Evolutionary conservation across 2,797 vertebrate species (phyloP).

Genomic region (Cephalopachus bancanus): DNA sequence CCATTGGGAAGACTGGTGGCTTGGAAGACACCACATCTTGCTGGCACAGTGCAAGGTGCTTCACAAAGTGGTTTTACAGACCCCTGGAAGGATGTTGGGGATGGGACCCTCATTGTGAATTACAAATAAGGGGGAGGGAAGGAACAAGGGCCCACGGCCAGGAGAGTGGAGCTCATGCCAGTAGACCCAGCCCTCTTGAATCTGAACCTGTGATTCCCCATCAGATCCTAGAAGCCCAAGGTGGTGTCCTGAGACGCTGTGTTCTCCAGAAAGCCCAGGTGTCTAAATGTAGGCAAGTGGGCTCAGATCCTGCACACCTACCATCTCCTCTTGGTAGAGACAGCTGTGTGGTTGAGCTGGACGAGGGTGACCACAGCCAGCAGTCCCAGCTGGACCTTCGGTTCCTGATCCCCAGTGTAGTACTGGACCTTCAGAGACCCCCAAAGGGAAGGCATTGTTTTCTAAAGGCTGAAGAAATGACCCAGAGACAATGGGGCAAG

Average conservation of each 20-base stretch:
- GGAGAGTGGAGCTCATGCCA: too few species aligned
- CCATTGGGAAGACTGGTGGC: neutral
- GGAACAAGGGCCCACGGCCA: neutral
- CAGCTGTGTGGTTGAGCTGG: neutral
- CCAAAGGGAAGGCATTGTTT: too few species aligned
- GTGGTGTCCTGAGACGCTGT: neutral
- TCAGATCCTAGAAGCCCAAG: neutral
- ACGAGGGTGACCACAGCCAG: neutral
- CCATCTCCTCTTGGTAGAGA: neutral
- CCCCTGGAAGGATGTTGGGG: neutral
- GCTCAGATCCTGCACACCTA: too few species aligned
- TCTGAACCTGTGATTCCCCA: neutral
- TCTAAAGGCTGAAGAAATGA: too few species aligned
- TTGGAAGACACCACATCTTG: neutral
- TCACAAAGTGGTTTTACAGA: neutral
- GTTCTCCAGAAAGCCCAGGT: neutral
- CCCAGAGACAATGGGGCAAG: too few species aligned
- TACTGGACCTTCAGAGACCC: too few species aligned
- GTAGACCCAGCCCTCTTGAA: too few species aligned
- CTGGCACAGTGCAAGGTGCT: too few species aligned
- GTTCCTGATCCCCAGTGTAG: neutral
- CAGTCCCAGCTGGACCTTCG: neutral
- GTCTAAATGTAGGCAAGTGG: neutral
- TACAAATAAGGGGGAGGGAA: neutral
- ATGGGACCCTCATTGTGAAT: neutral